A percentile compares a stretch with the other conserved stretches of the same genome.
These are phyloP conservation scores for Gasterosteus aculeatus DNA, from an alignment of 2,113 vertebrate genomes.

Conservation along the genomic window DNA sequence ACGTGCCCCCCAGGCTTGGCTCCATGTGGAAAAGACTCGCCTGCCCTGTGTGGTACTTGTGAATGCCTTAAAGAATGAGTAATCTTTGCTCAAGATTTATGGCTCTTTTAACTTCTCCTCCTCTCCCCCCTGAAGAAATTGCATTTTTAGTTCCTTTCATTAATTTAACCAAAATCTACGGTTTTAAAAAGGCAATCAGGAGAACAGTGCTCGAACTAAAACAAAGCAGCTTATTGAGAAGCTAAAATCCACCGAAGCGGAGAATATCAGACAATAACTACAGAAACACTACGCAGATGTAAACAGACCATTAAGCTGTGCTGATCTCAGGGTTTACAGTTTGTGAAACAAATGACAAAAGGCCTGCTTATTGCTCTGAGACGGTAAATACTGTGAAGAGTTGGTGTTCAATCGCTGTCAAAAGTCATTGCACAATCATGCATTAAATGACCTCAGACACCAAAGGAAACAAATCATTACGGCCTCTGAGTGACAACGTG, in stretches of 20 bases:
- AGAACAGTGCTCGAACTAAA: conserved; percentile 17
- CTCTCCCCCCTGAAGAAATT: conserved; percentile 28
- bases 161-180: conserved; percentile 31
- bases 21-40: conserved; percentile 48
- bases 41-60: conserved; percentile 44
- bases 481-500: conserved; percentile 70
- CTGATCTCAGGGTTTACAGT: conserved; percentile 53
- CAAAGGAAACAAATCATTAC: conserved; percentile 80
- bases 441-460: conserved; percentile 75
- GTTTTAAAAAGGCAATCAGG: conserved; percentile 13
- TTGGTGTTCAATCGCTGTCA: conserved; percentile 77
- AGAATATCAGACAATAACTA: background rate
- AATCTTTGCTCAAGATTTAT: conserved; percentile 69
- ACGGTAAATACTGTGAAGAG: conserved; percentile 47
- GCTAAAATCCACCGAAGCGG: conserved; percentile 12
- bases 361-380: conserved; percentile 48
- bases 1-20: conserved; percentile 52
- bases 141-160: conserved; percentile 47
- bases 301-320: conserved; percentile 67
- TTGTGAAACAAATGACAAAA: conserved; percentile 45
- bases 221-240: conserved; percentile 31
- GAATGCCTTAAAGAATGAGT: conserved; percentile 63
- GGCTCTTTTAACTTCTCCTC: conserved; percentile 49
- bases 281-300: conserved; percentile 46
- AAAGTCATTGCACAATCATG: conserved; percentile 65